Conservation (phyloP, 1,140 invertebrate genomes). For the Teleopsis dalmanni region DNA sequence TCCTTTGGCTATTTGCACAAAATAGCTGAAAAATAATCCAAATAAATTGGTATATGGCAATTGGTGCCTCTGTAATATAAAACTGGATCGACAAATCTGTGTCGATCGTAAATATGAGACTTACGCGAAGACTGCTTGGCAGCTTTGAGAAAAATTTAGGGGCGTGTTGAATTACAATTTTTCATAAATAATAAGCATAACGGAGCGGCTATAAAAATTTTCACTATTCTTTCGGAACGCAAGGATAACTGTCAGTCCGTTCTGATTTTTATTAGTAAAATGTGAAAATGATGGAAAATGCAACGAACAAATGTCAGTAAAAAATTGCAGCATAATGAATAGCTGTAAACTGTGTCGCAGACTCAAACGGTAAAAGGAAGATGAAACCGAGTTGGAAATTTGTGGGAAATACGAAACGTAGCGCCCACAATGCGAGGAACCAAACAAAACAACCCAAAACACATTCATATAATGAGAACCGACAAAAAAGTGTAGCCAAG, state of each 20-base stretch:
- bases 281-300: too few species aligned
- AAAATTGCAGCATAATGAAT: too few species aligned
- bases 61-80: too few species aligned
- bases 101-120: too few species aligned
- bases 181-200: constrained; percentile 18
- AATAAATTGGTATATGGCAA: too few species aligned
- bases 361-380: background rate
- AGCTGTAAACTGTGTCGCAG: background rate
- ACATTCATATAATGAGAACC: background rate
- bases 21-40: too few species aligned
- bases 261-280: too few species aligned
- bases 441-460: background rate
- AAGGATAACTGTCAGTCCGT: constrained; percentile 7
- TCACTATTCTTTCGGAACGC: background rate
- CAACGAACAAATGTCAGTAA: too few species aligned
- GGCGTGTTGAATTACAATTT: constrained; percentile 18
- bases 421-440: constrained; percentile 3
- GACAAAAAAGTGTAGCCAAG: constrained; percentile 2
- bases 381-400: background rate
- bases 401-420: background rate
- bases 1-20: too few species aligned
- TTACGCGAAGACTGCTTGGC: too few species aligned
- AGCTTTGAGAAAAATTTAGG: too few species aligned
- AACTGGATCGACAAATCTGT: too few species aligned
- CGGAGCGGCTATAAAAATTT: background rate